phyloP scores from a whole-genome alignment of 2,888 invertebrate species.

The Schrankia costaestrigalis region DNA sequence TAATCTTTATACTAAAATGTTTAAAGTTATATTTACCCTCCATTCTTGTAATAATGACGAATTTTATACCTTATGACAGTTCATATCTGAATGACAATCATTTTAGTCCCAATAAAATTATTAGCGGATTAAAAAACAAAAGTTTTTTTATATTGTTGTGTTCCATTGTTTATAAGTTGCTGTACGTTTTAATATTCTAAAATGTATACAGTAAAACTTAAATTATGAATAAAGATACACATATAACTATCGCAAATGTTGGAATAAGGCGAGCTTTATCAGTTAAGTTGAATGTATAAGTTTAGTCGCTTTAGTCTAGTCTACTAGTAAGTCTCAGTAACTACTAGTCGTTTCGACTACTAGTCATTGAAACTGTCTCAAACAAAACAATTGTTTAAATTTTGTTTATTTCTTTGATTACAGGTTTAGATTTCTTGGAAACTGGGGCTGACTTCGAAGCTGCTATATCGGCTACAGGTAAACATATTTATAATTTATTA shows the following conservation, averaged over 20 bases:
- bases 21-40: no score
- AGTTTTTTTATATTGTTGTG: constrained; percentile 2
- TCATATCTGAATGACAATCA: constrained; percentile 6
- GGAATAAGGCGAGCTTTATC: constrained; percentile 38
- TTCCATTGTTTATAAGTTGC: constrained; percentile 1
- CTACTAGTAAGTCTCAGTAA: no score
- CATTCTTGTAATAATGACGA: no score
- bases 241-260: constrained; percentile 28
- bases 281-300: constrained; percentile 33
- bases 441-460: constrained; percentile 88
- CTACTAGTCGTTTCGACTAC: neutral
- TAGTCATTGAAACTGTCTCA: neutral
- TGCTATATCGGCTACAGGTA: constrained; percentile 86
- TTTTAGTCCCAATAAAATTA: constrained; percentile 16
- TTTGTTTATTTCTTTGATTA: constrained; percentile 37
- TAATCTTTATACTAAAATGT: no score
- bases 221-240: constrained; percentile 22
- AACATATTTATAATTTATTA: constrained; percentile 39
- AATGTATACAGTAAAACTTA: neutral
- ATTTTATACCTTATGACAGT: constrained; percentile 3
- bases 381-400: neutral
- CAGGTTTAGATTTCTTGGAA: constrained; percentile 87
- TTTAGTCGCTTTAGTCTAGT: neutral
- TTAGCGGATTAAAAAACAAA: constrained; percentile 8
- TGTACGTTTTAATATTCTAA: neutral